phyloP scores from a whole-genome alignment of 2,113 vertebrate genomes.

The Neotragus pygmaeus region DNA sequence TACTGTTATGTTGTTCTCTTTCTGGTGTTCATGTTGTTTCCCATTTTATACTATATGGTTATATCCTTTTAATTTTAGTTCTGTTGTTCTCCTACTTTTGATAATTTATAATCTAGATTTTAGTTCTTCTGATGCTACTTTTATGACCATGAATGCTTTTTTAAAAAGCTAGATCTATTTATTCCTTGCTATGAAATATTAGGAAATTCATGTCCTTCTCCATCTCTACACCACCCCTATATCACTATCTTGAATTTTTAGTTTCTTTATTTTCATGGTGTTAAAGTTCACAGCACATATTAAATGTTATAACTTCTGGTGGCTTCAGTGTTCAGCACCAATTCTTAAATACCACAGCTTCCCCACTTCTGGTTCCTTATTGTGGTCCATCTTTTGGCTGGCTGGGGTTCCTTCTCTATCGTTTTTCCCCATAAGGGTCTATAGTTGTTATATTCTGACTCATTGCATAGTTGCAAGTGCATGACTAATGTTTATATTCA shows the following conservation, averaged over 20 bases:
- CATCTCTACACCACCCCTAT: neutral
- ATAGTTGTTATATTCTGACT: neutral
- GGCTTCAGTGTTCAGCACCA: neutral
- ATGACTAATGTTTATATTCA: neutral
- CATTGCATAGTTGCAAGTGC: neutral
- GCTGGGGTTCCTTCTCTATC: neutral
- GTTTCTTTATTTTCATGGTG: neutral
- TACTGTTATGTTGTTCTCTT: neutral
- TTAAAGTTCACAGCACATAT: neutral
- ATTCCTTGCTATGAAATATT: neutral
- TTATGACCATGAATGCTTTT: constrained; percentile 18
- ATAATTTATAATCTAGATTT: constrained; percentile 22
- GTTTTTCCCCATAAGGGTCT: neutral
- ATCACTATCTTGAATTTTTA: neutral
- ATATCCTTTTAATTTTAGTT: neutral
- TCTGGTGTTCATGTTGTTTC: neutral
- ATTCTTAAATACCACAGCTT: neutral
- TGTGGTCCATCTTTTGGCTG: neutral
- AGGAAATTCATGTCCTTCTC: neutral
- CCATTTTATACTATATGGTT: neutral
- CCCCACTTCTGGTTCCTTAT: neutral
- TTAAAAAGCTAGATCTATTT: neutral
- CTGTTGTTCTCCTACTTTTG: neutral
- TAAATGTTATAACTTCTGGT: neutral
- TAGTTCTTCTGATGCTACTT: neutral